These are phyloP conservation scores for Cladorhizidae sp. DNA, from an alignment of 37 sponge, comb jelly and placozoan species.

Conservation along the genomic window DNA sequence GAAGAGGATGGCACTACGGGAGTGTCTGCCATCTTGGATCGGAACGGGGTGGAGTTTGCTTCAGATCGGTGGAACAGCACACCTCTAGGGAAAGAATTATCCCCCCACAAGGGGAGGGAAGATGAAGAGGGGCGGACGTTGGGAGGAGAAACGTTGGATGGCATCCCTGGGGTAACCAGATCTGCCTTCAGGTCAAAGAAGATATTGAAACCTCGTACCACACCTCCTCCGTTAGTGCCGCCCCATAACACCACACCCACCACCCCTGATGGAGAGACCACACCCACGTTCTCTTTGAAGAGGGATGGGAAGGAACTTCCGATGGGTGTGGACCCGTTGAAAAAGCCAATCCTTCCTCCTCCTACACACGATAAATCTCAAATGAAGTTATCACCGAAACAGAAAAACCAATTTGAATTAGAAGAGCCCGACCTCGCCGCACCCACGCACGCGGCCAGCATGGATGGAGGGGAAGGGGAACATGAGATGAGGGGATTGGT, in stretches of 20 bases:
- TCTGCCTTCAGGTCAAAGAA: too few species aligned
- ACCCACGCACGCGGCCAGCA: neutral
- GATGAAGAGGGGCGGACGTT: neutral
- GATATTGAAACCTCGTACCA: too few species aligned
- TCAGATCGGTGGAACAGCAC: neutral
- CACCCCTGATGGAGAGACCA: neutral
- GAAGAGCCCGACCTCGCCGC: conserved; percentile 9
- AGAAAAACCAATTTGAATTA: neutral
- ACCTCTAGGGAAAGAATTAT: neutral
- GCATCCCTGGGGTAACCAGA: too few species aligned
- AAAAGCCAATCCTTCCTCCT: conserved; percentile 9
- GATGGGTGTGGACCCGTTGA: neutral
- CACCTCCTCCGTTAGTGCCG: neutral
- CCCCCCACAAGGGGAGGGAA: too few species aligned
- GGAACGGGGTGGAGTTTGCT: neutral
- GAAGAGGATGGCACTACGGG: neutral
- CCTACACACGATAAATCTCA: conserved; percentile 18
- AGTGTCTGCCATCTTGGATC: neutral
- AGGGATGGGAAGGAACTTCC: neutral
- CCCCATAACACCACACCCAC: neutral
- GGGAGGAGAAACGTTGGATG: too few species aligned
- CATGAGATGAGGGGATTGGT: neutral
- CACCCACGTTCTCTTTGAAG: neutral
- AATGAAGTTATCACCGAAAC: neutral
- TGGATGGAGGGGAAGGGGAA: neutral